These are phyloP conservation scores for Arvicanthis niloticus DNA, from an alignment of 2,113 vertebrate genomes.

Conservation along the genomic window DNA sequence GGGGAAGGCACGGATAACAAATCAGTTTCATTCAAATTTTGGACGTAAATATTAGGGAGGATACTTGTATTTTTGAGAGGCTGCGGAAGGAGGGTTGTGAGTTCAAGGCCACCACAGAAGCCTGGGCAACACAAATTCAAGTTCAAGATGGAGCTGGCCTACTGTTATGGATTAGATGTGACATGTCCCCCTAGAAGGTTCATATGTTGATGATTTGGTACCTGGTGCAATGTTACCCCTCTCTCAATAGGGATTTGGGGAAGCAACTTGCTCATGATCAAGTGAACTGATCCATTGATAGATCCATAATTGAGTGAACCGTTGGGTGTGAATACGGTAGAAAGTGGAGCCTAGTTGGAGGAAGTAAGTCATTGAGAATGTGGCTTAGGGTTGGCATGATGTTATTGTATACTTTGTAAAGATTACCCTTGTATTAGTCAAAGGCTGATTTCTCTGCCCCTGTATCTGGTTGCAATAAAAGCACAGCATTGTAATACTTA, in stretches of 20 bases:
- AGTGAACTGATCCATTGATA: neutral
- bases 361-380: neutral
- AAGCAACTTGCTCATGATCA: neutral
- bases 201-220: neutral
- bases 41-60: neutral
- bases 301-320: neutral
- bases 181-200: neutral
- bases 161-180: neutral
- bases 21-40: neutral
- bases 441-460: too few species aligned
- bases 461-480: too few species aligned
- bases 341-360: neutral
- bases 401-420: too few species aligned
- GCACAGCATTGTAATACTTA: too few species aligned
- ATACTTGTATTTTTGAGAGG: neutral
- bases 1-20: neutral
- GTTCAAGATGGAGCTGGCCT: neutral
- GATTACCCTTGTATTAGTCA: too few species aligned
- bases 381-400: neutral
- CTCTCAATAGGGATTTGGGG: neutral
- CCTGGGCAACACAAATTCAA: neutral
- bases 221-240: neutral
- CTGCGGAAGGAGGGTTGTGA: neutral
- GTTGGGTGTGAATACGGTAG: neutral
- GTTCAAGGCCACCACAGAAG: neutral